Conservation (phyloP, 2,888 invertebrate genomes). For the Augochlorella aurata region DNA sequence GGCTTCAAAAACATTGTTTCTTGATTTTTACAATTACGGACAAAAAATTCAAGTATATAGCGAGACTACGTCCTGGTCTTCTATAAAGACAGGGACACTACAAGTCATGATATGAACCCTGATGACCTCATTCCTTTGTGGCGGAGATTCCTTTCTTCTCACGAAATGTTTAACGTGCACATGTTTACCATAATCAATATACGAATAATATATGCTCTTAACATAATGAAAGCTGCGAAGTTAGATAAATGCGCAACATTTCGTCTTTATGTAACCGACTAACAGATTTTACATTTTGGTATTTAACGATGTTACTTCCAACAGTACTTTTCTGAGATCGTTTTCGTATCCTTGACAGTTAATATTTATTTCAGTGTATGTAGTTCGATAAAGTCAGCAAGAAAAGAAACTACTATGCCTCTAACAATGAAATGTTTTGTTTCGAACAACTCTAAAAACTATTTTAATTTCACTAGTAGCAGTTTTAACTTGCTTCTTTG, state of each 20-base stretch:
- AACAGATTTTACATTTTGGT: not conserved
- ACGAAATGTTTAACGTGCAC: not conserved
- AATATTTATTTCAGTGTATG: not conserved
- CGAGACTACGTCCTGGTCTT: not conserved
- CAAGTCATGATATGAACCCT: constrained; percentile 44
- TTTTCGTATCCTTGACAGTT: not conserved
- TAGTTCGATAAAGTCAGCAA: not conserved
- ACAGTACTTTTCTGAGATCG: not conserved
- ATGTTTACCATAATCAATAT: not conserved
- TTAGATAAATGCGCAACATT: not conserved
- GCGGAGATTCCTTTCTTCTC: constrained; percentile 1
- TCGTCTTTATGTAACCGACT: constrained; percentile 21
- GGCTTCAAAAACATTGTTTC: not conserved
- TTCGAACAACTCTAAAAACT: no score
- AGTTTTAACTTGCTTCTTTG: not conserved
- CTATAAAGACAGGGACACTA: not conserved
- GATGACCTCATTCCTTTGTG: constrained; percentile 37
- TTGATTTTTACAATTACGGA: constrained; percentile 27
- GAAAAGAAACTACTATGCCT: not conserved
- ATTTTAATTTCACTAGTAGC: no score
- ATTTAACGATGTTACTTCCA: not conserved
- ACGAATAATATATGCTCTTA: constrained; percentile 10
- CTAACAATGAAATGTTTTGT: not conserved
- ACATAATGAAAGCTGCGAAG: constrained; percentile 1
- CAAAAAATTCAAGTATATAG: constrained; percentile 42